A percentile compares a stretch with the other conserved stretches of the same genome.
phyloP scores from a whole-genome alignment of 1,140 invertebrate species.

The Leptestheria dahalacensis region DNA sequence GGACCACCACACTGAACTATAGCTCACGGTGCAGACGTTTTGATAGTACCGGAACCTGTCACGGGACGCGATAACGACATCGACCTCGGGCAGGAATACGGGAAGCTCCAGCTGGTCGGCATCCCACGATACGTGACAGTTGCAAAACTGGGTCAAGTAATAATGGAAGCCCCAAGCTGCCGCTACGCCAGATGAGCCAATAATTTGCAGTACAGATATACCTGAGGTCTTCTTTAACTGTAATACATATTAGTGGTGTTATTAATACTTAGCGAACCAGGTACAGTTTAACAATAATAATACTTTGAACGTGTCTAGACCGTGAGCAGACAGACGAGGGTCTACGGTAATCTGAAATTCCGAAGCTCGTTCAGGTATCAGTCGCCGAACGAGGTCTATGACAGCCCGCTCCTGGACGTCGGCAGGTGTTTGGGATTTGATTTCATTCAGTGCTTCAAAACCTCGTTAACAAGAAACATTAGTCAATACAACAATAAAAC shows the following conservation, averaged over 20 bases:
- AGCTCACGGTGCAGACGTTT: constrained; percentile 85
- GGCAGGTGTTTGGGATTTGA: not conserved
- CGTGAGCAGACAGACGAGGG: not conserved
- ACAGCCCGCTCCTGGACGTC: constrained; percentile 8
- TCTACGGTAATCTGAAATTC: constrained; percentile 9
- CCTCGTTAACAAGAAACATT: no score
- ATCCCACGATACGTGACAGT: constrained; percentile 74
- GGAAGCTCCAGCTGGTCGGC: constrained; percentile 44
- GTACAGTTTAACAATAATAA: not conserved
- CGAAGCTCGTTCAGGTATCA: constrained; percentile 1
- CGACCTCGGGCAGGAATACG: constrained; percentile 38
- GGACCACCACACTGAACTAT: constrained; percentile 83
- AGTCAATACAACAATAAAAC: no score
- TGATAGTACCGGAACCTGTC: constrained; percentile 82
- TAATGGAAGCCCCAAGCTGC: constrained; percentile 72
- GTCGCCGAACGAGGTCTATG: not conserved
- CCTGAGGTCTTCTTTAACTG: not conserved
- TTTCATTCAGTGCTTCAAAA: not conserved
- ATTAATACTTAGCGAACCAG: not conserved
- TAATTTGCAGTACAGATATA: constrained; percentile 35
- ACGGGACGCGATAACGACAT: constrained; percentile 40
- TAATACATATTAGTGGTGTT: not conserved
- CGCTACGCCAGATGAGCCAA: constrained; percentile 59
- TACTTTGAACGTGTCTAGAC: not conserved
- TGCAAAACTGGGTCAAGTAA: constrained; percentile 69